Conservation (phyloP, 2,797 vertebrate genomes). For the Phataginus tetradactyla region DNA sequence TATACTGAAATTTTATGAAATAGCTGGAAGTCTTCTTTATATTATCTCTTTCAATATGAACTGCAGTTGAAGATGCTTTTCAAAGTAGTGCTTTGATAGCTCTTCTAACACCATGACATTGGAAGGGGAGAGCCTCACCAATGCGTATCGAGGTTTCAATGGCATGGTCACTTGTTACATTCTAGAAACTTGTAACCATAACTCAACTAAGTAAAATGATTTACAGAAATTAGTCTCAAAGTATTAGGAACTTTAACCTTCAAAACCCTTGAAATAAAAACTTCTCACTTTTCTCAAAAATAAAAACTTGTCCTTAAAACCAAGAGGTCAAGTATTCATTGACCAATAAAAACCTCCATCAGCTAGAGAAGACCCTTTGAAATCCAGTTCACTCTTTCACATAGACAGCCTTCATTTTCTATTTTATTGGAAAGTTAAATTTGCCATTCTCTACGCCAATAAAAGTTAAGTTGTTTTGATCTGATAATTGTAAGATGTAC, state of each 20-base stretch:
- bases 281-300: slow-evolving; percentile 62
- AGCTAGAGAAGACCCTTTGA: slow-evolving; percentile 84
- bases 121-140: slow-evolving; percentile 71
- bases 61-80: not conserved
- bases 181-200: slow-evolving; percentile 82
- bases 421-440: slow-evolving; percentile 87
- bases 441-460: slow-evolving; percentile 87
- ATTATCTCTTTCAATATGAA: slow-evolving; percentile 38
- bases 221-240: slow-evolving; percentile 86
- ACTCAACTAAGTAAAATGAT: slow-evolving; percentile 84
- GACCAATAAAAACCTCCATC: slow-evolving; percentile 83
- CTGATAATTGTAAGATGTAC: slow-evolving; percentile 89
- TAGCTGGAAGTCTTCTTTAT: not conserved
- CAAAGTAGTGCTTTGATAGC: not conserved
- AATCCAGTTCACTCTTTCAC: slow-evolving; percentile 90
- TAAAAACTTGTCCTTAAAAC: slow-evolving; percentile 80
- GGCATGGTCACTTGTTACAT: slow-evolving; percentile 81
- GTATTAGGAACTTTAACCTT: slow-evolving; percentile 83
- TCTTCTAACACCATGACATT: slow-evolving; percentile 31
- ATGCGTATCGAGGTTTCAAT: slow-evolving; percentile 79
- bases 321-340: slow-evolving; percentile 86
- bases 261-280: slow-evolving; percentile 85
- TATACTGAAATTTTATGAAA: slow-evolving; percentile 20
- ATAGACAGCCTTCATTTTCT: slow-evolving; percentile 84
- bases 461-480: slow-evolving; percentile 90